phyloP scores from a whole-genome alignment of 2,113 vertebrate species.

The Pseudolaguvia tuberculata region DNA sequence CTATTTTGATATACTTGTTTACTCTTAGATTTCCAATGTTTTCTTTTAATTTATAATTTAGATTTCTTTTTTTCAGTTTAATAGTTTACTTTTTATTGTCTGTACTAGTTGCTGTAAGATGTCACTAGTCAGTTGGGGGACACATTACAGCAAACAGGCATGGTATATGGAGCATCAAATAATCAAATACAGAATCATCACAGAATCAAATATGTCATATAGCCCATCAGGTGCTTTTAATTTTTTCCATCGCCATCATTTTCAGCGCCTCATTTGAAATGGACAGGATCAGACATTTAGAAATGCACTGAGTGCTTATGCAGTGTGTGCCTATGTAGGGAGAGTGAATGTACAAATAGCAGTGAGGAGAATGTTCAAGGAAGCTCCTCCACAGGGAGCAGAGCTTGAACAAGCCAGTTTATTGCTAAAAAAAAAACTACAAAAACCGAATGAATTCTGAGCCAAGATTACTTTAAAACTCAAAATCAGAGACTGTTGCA shows the following conservation, averaged over 20 bases:
- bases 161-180: no score
- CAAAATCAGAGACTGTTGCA: no score
- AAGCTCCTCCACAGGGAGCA: conserved; percentile 57
- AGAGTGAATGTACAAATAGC: conserved; percentile 65
- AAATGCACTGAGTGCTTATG: neutral
- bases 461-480: no score
- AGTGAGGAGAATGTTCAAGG: conserved; percentile 69
- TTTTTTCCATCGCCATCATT: neutral
- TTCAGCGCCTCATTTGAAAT: conserved; percentile 3
- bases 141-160: neutral
- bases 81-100: neutral
- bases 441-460: no score
- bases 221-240: neutral
- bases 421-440: no score
- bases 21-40: conserved; percentile 46
- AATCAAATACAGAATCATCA: neutral
- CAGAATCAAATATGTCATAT: neutral
- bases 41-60: conserved; percentile 32
- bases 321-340: conserved; percentile 53
- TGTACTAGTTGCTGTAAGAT: neutral
- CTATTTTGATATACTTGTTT: conserved; percentile 69
- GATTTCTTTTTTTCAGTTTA: neutral
- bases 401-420: no score
- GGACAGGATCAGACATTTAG: neutral
- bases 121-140: neutral